A percentile compares a stretch with the other conserved stretches of the same genome.
phyloP scores from a whole-genome alignment of 2,888 invertebrate species.

The Gryllus longicercus region DNA sequence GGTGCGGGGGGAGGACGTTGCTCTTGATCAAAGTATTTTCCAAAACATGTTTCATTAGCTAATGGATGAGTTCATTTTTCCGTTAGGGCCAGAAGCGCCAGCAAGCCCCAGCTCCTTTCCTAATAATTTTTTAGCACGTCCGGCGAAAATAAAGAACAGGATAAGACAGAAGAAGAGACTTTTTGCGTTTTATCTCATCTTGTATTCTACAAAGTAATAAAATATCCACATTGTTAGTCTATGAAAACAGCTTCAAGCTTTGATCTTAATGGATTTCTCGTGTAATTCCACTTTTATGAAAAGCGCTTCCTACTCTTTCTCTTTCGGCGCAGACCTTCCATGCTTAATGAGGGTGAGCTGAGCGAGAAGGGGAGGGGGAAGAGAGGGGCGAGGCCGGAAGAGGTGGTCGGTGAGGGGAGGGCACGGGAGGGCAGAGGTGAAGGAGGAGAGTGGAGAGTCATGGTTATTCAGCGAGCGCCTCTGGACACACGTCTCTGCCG shows the following conservation, averaged over 20 bases:
- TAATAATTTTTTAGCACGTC: conserved; percentile 1
- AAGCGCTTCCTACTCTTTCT: neutral
- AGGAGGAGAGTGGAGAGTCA: neutral
- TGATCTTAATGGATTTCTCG: conserved; percentile 17
- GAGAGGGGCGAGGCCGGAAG: neutral
- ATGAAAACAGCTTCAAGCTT: conserved; percentile 1
- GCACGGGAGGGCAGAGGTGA: neutral
- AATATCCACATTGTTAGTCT: conserved; percentile 17
- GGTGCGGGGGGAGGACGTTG: neutral
- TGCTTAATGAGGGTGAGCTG: conserved; percentile 7
- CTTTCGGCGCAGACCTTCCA: neutral
- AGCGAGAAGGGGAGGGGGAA: neutral
- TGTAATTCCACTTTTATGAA: conserved; percentile 17
- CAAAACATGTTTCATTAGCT: neutral
- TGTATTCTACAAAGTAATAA: conserved; percentile 17
- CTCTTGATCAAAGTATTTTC: neutral
- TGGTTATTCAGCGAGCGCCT: neutral
- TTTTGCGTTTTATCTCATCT: neutral
- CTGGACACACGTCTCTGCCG: neutral
- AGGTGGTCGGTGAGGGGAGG: neutral
- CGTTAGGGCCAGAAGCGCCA: neutral
- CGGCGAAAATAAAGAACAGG: neutral
- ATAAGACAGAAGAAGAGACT: neutral
- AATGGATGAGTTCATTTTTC: conserved; percentile 17
- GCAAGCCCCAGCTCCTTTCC: neutral